phyloP scores from a whole-genome alignment of 2,888 invertebrate species.

The Parnassius orleans region DNA sequence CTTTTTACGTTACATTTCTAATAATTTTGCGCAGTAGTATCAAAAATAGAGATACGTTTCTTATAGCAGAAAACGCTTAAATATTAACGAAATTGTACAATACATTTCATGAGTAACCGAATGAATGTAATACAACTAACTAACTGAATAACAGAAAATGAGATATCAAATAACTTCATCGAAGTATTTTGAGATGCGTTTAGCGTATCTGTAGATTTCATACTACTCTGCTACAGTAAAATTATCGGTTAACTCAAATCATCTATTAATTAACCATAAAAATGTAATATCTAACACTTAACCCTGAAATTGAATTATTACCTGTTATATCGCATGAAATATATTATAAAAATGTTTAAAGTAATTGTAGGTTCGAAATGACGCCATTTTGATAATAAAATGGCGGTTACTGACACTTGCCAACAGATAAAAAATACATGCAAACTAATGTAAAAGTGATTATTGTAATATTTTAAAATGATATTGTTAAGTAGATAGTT shows the following conservation, averaged over 20 bases:
- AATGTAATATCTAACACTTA: no score
- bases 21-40: not conserved
- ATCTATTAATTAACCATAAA: no score
- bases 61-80: no score
- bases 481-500: slow-evolving; percentile 31
- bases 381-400: slow-evolving; percentile 13
- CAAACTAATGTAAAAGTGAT: slow-evolving; percentile 1
- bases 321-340: not conserved
- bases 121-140: no score
- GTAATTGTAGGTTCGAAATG: not conserved
- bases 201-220: slow-evolving; percentile 2
- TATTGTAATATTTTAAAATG: slow-evolving; percentile 8
- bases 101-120: no score
- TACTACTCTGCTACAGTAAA: not conserved
- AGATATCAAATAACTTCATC: not conserved
- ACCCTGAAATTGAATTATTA: no score
- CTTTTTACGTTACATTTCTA: not conserved
- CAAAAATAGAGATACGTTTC: not conserved
- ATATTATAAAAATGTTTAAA: not conserved
- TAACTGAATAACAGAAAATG: not conserved
- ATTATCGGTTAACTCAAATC: no score
- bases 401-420: slow-evolving; percentile 15
- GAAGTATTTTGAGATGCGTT: not conserved
- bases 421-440: slow-evolving; percentile 15
- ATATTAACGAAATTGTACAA: no score